Base-by-base conservation (phyloP, 1,140 invertebrate species). In the Choristoneura fumiferana region DNA sequence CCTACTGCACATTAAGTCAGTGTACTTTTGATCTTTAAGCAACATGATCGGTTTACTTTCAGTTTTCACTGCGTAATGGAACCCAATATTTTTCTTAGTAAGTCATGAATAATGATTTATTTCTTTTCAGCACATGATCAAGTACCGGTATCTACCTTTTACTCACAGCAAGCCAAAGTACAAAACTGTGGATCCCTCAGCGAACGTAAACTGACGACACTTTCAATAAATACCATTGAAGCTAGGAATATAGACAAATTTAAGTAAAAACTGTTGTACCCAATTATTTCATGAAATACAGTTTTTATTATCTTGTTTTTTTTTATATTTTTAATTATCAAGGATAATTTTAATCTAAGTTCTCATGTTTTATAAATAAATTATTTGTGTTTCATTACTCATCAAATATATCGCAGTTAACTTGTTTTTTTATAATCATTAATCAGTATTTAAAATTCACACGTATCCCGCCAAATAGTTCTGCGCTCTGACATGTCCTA, bases 131-230 rank as follows among this genome's bases (percentile, higher is more conserved):
- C 98, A 99, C 91, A 99, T 99, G 99, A 97, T 99, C 73, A 98
- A 98, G 90, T 99, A 99, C 90, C 94, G 95, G 87, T 99, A 99
- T 90, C 91, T 99, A 83, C 99, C 98, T 59, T 99, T 99, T 89
- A 99, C 98, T 33, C 95, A 97, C 87, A 98, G 98, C 65, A 99
- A 99, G 91, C 97, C 96, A 73, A 95, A 94, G 84, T 99, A 97
- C 87, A 94, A 95, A 88, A 93, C 93, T 72, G 92, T 93, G 34
- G 89, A 90, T 49, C 77, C 90, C 34, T 58, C 91, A 39, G 78
- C 87, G 9, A 76, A 81, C 57, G 78, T 83, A 43, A 89, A 89
- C 78, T 89, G 80, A 87, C 78, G 57, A 56, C 53, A 69, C 40
- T 63, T 54, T n/a, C n/a, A 53, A n/a, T 1, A 45, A 49, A 38